Evolutionary conservation across 2,888 invertebrate genomes (phyloP), one percentile per base, ranked within the genome.

Genomic region (Tridacna gigas): DNA sequence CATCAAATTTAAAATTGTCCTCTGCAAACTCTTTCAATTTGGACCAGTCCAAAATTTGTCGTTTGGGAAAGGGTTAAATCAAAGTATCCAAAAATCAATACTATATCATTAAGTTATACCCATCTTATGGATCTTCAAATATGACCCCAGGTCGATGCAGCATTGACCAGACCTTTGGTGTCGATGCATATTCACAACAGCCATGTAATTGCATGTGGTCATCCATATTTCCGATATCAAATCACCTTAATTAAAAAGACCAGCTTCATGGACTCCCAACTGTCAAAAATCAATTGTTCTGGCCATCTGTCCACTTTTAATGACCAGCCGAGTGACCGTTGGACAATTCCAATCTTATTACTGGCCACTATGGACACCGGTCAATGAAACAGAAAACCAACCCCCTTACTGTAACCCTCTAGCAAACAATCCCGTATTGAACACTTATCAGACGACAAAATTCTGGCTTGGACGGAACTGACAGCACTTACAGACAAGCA

Each of bases 231-330:
- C 71, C 51, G 71, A 47, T 71, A 71, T 71, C 71, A 71, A 71
- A 71, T 71, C 25, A 51, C 26, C 12, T 71, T 71, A 71, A 71
- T 71, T 71, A 71, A 71, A 71, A 71, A 48, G 47, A 47, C 22
- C 22, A 26, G 22, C 51, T 15, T 45, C 51, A 48, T 22, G 51
- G 51, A n/a, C 47, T 45, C 51, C 71, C 7, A 71, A 71, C 71
- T 71, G 71, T 45, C 71, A 71, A 71, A 71, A 71, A 71, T 71
- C 71, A 71, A 71, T 71, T 20, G 71, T 15, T 51, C n/a, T 51
- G 51, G 20, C 71, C 71, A 71, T 71, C 71, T 71, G 71, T 71
- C 71, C 71, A 71, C 26, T 63, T 13, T 63, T 13, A 63, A 56
- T 56, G 56, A 56, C 56, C 56, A 56, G 56, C 9, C 56, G 5